phyloP scores from a whole-genome alignment of 2,113 vertebrate species.

The Dinomys branickii region DNA sequence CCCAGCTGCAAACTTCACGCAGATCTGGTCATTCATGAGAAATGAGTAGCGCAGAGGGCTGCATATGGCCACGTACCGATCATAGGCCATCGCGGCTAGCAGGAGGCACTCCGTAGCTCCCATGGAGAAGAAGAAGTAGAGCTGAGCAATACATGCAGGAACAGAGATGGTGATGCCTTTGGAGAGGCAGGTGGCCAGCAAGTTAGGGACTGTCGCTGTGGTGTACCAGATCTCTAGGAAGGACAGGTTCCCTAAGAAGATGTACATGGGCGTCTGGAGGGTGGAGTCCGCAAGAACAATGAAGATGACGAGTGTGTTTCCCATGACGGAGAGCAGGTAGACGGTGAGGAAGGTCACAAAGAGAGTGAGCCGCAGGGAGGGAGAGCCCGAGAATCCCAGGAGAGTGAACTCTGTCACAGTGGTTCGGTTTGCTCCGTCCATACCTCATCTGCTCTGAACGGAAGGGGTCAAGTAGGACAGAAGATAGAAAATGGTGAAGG shows the following conservation, averaged over 20 bases:
- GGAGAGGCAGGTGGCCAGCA: slow-evolving; percentile 59
- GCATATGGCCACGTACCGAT: slow-evolving; percentile 40
- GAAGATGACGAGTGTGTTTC: slow-evolving; percentile 63
- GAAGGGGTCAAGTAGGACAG: too few relatives aligned
- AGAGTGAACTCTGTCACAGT: slow-evolving; percentile 66
- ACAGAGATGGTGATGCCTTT: slow-evolving; percentile 30
- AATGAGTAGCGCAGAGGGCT: slow-evolving; percentile 28
- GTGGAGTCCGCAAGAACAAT: slow-evolving; percentile 40
- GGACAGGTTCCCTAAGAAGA: slow-evolving; percentile 63
- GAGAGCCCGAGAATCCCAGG: slow-evolving; percentile 55
- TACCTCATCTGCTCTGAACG: neutral
- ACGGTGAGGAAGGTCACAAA: slow-evolving; percentile 50
- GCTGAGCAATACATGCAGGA: too few relatives aligned
- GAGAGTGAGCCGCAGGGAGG: neutral
- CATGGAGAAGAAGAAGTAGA: too few relatives aligned
- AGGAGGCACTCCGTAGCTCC: too few relatives aligned
- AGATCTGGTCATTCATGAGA: slow-evolving; percentile 51
- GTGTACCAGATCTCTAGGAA: slow-evolving; percentile 70
- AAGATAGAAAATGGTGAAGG: accelerated
- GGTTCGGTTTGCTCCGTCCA: slow-evolving; percentile 57
- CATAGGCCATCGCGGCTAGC: slow-evolving; percentile 68
- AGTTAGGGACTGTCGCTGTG: slow-evolving; percentile 37
- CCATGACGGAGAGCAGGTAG: slow-evolving; percentile 61
- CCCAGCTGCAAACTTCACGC: neutral
- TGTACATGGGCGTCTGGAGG: slow-evolving; percentile 63